Percentiles rank a stretch among this genome's conserved stretches.
Evolutionary conservation across 2,113 vertebrate genomes (phyloP).

Genomic region (Chaetodon trifascialis): DNA sequence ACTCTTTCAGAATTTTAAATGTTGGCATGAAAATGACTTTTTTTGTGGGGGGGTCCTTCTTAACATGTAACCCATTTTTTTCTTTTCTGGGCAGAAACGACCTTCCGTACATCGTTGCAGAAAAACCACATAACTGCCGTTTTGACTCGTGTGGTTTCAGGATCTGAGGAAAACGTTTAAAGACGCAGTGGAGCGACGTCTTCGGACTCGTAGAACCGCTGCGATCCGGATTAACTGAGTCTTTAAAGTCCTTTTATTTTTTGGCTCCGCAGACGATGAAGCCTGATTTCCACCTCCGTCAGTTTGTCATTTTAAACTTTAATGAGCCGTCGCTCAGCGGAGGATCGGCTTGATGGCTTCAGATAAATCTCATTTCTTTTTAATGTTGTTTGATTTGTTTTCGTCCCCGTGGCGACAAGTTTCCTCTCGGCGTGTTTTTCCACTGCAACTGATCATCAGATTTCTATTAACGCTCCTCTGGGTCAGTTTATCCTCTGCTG

Average conservation of each 20-base stretch:
- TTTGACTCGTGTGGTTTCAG: constrained; percentile 19
- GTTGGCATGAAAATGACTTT: no score
- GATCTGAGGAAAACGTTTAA: neutral
- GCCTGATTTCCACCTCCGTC: constrained; percentile 1
- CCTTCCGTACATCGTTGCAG: constrained; percentile 2
- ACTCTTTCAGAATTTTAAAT: no score
- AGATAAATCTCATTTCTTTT: constrained; percentile 16
- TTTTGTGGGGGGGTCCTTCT: no score
- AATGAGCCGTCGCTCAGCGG: neutral
- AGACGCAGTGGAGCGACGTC: neutral
- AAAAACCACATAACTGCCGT: constrained; percentile 12
- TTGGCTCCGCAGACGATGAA: neutral
- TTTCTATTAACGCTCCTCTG: constrained; percentile 20
- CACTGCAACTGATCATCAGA: constrained; percentile 43
- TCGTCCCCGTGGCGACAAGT: constrained; percentile 10
- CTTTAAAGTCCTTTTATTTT: neutral
- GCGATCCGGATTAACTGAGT: neutral
- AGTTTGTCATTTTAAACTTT: neutral
- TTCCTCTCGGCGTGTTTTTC: constrained; percentile 24
- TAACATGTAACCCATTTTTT: neutral
- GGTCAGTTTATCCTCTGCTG: constrained; percentile 27
- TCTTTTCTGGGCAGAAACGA: neutral
- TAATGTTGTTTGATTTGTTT: constrained; percentile 20
- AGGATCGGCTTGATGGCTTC: neutral
- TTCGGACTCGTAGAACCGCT: no score